Evolutionary conservation across 2,113 vertebrate genomes (phyloP).

Genomic region (Meriones unguiculatus): DNA sequence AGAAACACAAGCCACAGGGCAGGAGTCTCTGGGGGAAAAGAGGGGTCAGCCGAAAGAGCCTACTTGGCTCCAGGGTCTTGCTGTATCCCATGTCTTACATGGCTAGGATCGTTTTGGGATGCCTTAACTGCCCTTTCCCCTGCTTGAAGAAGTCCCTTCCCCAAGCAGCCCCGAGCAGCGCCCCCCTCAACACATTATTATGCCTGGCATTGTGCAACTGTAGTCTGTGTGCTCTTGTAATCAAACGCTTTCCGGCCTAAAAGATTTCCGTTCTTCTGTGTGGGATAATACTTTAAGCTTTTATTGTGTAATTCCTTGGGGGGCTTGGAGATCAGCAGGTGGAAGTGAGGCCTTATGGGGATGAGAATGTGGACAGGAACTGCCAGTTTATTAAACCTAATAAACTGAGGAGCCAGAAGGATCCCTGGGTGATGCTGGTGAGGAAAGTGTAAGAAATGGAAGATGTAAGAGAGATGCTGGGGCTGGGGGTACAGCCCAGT

Average conservation of each 20-base stretch:
- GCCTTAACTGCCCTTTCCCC: neutral
- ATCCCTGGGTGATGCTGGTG: neutral
- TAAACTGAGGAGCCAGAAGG: neutral
- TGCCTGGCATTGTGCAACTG: neutral
- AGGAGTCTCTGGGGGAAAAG: neutral
- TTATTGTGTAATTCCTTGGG: slow-evolving; percentile 39
- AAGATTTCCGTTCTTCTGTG: slow-evolving; percentile 43
- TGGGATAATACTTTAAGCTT: slow-evolving; percentile 59
- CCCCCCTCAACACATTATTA: neutral
- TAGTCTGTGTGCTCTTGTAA: neutral
- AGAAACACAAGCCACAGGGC: neutral
- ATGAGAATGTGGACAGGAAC: neutral
- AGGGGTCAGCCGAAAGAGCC: neutral
- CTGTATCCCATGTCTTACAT: neutral
- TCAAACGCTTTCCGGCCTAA: slow-evolving; percentile 48
- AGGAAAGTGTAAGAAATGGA: neutral
- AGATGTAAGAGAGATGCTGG: neutral
- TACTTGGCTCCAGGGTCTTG: neutral
- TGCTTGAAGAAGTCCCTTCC: neutral
- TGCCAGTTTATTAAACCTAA: neutral
- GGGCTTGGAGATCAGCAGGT: neutral
- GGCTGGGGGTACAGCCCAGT: neutral
- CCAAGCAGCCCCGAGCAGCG: neutral
- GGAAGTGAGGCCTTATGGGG: neutral
- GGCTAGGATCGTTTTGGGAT: neutral